Evolutionary conservation across 2,888 invertebrate species (phyloP).

Genomic region (Lochmaea crataegi): DNA sequence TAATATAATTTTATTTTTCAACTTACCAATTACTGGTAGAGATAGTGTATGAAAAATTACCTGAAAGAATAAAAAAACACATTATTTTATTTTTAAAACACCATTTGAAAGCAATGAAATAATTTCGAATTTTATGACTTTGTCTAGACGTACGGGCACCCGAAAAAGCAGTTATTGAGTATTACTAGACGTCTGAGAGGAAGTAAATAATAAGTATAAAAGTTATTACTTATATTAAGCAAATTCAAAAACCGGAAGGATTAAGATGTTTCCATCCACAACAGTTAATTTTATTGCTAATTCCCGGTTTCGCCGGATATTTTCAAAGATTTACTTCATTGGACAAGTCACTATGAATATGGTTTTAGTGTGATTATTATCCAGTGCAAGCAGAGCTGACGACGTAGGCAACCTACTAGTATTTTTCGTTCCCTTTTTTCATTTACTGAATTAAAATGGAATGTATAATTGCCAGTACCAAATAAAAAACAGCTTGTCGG

Average conservation of each 20-base stretch:
- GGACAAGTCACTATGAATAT: too few relatives aligned
- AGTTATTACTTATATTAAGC: background rate
- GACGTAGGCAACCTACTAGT: too few relatives aligned
- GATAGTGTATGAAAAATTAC: slow-evolving; percentile 10
- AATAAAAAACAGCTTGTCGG: too few relatives aligned
- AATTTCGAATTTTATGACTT: slow-evolving; percentile 24
- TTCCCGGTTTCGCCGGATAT: background rate
- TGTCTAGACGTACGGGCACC: slow-evolving; percentile 29
- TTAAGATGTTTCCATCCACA: background rate
- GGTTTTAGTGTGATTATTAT: too few relatives aligned
- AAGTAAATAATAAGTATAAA: slow-evolving; percentile 5
- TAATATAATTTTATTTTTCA: background rate
- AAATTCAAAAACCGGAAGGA: slow-evolving; percentile 1
- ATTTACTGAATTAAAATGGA: too few relatives aligned
- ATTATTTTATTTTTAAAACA: slow-evolving; percentile 15
- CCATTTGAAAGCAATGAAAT: slow-evolving; percentile 3
- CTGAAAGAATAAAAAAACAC: slow-evolving; percentile 21
- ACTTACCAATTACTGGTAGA: background rate
- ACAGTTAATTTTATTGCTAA: background rate
- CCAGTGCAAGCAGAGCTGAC: too few relatives aligned
- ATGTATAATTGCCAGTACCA: too few relatives aligned
- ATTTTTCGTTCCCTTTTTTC: too few relatives aligned
- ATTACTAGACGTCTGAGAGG: slow-evolving; percentile 20
- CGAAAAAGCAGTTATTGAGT: slow-evolving; percentile 14
- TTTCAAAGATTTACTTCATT: too few relatives aligned